phyloP scores from a whole-genome alignment of 2,888 invertebrate species.

The Tridacna crocea region DNA sequence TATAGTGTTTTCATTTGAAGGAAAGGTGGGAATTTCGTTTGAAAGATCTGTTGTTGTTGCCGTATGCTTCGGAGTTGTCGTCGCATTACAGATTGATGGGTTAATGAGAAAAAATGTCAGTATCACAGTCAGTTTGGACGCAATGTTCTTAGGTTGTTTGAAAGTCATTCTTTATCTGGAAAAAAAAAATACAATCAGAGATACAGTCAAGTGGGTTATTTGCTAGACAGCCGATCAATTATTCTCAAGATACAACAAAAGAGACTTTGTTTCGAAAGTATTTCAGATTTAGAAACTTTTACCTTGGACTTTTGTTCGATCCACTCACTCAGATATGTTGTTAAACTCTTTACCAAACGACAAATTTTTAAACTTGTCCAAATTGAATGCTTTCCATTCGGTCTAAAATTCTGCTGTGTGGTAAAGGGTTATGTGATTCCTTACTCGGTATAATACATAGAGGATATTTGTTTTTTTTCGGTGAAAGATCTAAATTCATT shows the following conservation, averaged over 20 bases:
- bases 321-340: too few species aligned
- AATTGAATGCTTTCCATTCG: too few species aligned
- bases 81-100: not conserved
- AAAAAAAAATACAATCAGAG: not conserved
- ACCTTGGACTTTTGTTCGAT: too few species aligned
- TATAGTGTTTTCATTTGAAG: not conserved
- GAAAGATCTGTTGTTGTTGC: constrained; percentile 6
- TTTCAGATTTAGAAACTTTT: too few species aligned
- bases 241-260: not conserved
- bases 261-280: too few species aligned
- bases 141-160: not conserved
- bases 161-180: too few species aligned
- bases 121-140: constrained; percentile 24
- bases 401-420: too few species aligned
- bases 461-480: too few species aligned
- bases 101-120: not conserved
- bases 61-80: not conserved
- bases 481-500: too few species aligned
- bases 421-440: too few species aligned
- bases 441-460: too few species aligned
- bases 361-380: too few species aligned
- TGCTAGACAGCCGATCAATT: not conserved
- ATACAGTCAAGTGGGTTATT: not conserved
- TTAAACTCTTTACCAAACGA: not conserved
- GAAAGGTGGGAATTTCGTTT: constrained; percentile 11